phyloP scores from a whole-genome alignment of 1,140 invertebrate genomes.

The Calephelis nemesis region DNA sequence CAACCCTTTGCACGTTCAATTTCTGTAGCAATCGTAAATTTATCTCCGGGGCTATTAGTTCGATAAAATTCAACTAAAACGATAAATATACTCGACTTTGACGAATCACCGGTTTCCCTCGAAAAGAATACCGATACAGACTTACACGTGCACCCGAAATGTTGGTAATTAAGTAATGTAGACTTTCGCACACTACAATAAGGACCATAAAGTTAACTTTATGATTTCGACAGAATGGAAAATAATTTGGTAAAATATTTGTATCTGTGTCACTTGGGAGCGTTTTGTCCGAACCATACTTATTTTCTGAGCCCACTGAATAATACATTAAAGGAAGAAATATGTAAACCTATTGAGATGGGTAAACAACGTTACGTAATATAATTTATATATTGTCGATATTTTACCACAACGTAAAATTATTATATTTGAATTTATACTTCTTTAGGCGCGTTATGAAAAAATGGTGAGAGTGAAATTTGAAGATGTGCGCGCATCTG shows the following conservation, averaged over 20 bases:
- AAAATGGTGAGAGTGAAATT: too few species aligned
- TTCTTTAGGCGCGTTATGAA: too few species aligned
- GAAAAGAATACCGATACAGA: conserved; percentile 58
- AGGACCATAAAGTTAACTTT: conserved; percentile 24
- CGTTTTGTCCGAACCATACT: conserved; percentile 74
- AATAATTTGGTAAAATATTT: conserved; percentile 50
- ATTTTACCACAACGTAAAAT: not conserved
- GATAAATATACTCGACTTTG: conserved; percentile 77
- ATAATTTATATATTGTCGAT: conserved; percentile 12
- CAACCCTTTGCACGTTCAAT: conserved; percentile 66
- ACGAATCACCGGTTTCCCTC: conserved; percentile 73
- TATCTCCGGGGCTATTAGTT: conserved; percentile 74
- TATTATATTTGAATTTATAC: too few species aligned
- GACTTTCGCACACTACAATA: conserved; percentile 19
- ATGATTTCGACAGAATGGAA: not conserved
- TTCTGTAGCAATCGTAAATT: conserved; percentile 72
- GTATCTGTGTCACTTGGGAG: conserved; percentile 76
- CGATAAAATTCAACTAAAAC: conserved; percentile 78
- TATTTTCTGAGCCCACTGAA: conserved; percentile 70
- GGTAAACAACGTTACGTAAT: conserved; percentile 21
- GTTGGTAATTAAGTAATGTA: not conserved
- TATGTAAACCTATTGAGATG: conserved; percentile 56
- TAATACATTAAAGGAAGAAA: conserved; percentile 71
- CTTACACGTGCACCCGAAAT: conserved; percentile 29
- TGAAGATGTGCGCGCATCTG: too few species aligned